Evolutionary conservation across 2,888 invertebrate species (phyloP), one percentile per base, ranked within the genome.

Genomic region (Scrobipalpa costella): DNA sequence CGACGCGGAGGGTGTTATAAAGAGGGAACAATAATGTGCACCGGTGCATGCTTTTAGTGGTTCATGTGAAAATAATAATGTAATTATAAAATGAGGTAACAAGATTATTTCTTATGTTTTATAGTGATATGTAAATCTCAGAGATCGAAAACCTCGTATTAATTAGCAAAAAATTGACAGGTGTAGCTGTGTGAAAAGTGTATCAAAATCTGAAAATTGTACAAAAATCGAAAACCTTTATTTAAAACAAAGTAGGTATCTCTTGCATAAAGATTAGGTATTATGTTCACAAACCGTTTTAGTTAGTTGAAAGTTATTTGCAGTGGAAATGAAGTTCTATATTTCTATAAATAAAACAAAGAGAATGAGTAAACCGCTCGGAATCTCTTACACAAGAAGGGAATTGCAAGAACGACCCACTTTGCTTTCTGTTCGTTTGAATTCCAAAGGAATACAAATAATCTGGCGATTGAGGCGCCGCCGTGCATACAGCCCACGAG

Each of bases 391-490:
- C 6, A 44, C 44, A 44, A n/a, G 44, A 44, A 44, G 44, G 44
- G 15, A 7, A 44, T 44, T 44, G 3, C n/a, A n/a, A 15, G n/a
- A 44, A 44, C 44, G 44, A 44, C 15, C 44, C 44, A 44, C 44
- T 44, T 44, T 44, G 44, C 15, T 44, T 40, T 5, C 44, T 44
- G 44, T n/a, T n/a, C n/a, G 44, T 44, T 44, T 44, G 44, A 44
- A 44, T 44, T 44, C 44, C 44, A 44, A 44, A 44, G 44, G 44
- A 44, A 44, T 44, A 44, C 44, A 44, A 44, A 44, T 44, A 44
- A 44, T 44, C 44, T 44, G n/a, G 44, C 15, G 44, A 44, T 44
- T 44, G 15, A 44, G n/a, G 15, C 15, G 44, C n/a, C 44, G 44
- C 44, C 44, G 44, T 44, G 44, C 44, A 15, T 15, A 15, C 44